Percentiles rank a stretch among this genome's conserved stretches.
Conservation (phyloP, 1,140 invertebrate genomes). For the Hestina assimilis region DNA sequence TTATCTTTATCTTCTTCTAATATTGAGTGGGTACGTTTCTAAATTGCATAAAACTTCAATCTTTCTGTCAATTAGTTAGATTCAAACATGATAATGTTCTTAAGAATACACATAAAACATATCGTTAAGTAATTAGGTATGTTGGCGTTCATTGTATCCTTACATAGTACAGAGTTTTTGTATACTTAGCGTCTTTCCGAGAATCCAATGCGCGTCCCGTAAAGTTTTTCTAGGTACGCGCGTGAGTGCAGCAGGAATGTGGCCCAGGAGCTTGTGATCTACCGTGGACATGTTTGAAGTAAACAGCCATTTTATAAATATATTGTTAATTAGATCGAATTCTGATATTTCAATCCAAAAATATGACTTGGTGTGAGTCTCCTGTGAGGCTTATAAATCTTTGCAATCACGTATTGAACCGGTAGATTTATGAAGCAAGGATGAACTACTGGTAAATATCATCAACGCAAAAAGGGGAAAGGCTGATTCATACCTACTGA, state of each 20-base stretch:
- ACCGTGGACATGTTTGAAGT: conserved; percentile 16
- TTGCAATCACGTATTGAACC: conserved; percentile 42
- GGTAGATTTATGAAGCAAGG: conserved; percentile 51
- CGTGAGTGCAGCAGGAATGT: conserved; percentile 54
- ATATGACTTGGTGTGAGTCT: background rate
- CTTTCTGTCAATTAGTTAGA: background rate
- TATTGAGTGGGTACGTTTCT: background rate
- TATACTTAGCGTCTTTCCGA: conserved; percentile 41
- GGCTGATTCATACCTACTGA: conserved; percentile 47
- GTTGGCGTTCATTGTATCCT: conserved; percentile 44
- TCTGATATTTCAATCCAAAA: conserved; percentile 16
- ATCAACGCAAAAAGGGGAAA: conserved; percentile 44
- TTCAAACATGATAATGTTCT: conserved; percentile 3
- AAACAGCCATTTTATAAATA: conserved; percentile 10
- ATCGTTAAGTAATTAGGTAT: conserved; percentile 35
- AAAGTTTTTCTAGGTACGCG: conserved; percentile 50
- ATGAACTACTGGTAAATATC: conserved; percentile 52
- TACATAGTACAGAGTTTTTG: conserved; percentile 41
- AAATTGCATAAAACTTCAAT: background rate
- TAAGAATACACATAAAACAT: conserved; percentile 21
- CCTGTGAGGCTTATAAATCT: conserved; percentile 38
- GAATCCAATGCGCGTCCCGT: conserved; percentile 48
- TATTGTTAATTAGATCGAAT: conserved; percentile 4
- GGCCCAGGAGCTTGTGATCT: conserved; percentile 31
- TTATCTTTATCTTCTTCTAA: background rate